Evolutionary conservation across 1,140 invertebrate species (phyloP).

Genomic region (Halesus radiatus): DNA sequence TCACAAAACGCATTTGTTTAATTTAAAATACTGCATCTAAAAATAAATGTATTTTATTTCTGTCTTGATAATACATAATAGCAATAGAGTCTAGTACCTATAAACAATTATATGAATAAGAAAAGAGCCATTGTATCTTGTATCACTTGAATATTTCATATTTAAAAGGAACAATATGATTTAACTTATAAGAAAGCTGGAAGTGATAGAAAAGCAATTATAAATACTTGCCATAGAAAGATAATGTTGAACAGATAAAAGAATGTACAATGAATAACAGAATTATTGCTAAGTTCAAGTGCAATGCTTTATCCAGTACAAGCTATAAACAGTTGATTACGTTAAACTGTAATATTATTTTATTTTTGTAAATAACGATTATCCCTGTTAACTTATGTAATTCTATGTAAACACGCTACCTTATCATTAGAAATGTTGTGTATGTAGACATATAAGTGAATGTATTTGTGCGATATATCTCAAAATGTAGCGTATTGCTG

Average conservation of each 20-base stretch:
- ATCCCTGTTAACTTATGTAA: slow-evolving; percentile 25
- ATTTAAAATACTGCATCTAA: no score
- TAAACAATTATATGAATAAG: no score
- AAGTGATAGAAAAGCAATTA: not conserved
- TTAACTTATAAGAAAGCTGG: not conserved
- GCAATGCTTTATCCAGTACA: slow-evolving; percentile 14
- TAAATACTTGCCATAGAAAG: not conserved
- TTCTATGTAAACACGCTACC: slow-evolving; percentile 15
- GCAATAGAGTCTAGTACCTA: no score
- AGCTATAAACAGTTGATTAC: not conserved
- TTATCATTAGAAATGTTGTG: slow-evolving; percentile 7
- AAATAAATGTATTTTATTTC: no score
- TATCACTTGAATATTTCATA: not conserved
- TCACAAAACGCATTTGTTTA: no score
- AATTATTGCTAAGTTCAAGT: not conserved
- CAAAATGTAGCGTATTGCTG: slow-evolving; percentile 7
- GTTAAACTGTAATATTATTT: not conserved
- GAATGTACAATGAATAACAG: no score
- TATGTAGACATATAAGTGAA: slow-evolving; percentile 32
- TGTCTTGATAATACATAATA: no score
- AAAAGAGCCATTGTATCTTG: not conserved
- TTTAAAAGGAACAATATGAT: not conserved
- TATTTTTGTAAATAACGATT: slow-evolving; percentile 12
- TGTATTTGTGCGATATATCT: slow-evolving; percentile 48
- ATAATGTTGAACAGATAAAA: not conserved